phyloP scores from a whole-genome alignment of 2,888 invertebrate genomes.

The Drosophila ustulata region DNA sequence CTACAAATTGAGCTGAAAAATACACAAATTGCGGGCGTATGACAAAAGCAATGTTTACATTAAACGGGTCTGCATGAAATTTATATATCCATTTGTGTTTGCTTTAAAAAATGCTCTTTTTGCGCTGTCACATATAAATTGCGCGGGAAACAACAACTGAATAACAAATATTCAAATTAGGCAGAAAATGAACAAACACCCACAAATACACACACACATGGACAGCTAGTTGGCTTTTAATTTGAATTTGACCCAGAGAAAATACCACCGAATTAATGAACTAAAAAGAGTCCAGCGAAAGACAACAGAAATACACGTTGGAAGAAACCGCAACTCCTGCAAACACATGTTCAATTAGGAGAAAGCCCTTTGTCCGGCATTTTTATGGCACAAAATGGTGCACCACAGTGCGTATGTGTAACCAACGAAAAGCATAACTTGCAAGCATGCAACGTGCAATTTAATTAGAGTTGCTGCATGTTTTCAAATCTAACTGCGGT shows the following conservation, averaged over 20 bases:
- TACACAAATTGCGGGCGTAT: slow-evolving; percentile 2
- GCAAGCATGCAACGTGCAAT: slow-evolving; percentile 35
- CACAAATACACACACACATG: slow-evolving; percentile 7
- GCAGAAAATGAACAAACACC: not conserved
- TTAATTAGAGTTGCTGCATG: slow-evolving; percentile 57
- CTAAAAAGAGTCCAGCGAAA: slow-evolving; percentile 49
- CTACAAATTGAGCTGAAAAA: slow-evolving; percentile 9
- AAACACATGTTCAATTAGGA: slow-evolving; percentile 74
- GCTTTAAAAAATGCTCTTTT: slow-evolving; percentile 38
- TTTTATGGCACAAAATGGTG: slow-evolving; percentile 43
- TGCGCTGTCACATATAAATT: slow-evolving; percentile 62
- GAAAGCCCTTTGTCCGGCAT: slow-evolving; percentile 51
- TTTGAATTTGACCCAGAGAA: slow-evolving; percentile 67
- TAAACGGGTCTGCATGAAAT: slow-evolving; percentile 52
- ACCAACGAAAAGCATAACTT: slow-evolving; percentile 44
- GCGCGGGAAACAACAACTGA: slow-evolving; percentile 26
- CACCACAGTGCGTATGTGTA: slow-evolving; percentile 43
- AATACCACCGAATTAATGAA: slow-evolving; percentile 65
- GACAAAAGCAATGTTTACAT: slow-evolving; percentile 55
- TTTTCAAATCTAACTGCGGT: slow-evolving; percentile 3
- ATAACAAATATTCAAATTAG: slow-evolving; percentile 70
- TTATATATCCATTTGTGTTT: slow-evolving; percentile 66
- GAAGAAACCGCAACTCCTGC: slow-evolving; percentile 30
- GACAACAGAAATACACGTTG: slow-evolving; percentile 18
- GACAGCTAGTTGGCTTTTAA: slow-evolving; percentile 56